Base-by-base conservation (phyloP, 2,888 invertebrate species). In the Tiliacea aurago region DNA sequence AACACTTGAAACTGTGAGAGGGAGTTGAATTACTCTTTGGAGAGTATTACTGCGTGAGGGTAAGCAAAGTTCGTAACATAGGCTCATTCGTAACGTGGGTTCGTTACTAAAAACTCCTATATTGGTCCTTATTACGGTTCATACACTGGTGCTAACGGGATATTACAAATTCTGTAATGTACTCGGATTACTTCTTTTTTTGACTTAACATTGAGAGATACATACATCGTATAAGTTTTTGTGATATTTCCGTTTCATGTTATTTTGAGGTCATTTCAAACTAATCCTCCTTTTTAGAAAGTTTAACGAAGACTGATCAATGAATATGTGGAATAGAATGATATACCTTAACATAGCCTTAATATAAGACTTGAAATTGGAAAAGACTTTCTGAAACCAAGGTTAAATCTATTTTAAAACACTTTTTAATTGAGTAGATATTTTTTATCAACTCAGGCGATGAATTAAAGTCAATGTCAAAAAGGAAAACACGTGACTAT, bases 11-110 rank as follows among this genome's bases (percentile, higher is more conserved):
- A 63, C 81, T 81, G 75, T 18, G 47, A 1, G 67, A 66, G 51
- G 18, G 51, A 75, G 67, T 80, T 80, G 80, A 59, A 80, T 66
- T 67, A 78, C 81, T 75, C 56, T 77, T 74, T 56, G 43, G 67
- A 66, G 75, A 75, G 67, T 78, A 58, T 80, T 66, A 62, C n/a
- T 75, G 80, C 18, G 59, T 61, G 55, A 74, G 61, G 20, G 59
- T 66, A 47, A 33, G 62, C 18, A 18, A 75, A 75, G 51, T 80
- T 75, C 2, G 67, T 58, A 23, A 58, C 18, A 67, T 66, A 67
- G 47, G 56, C 75, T 62, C n/a, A n/a, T 80, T 75, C 2, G 67
- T 58, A 23, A 58, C 18, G 63, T 66, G 62, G 49, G 23, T 33
- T 66, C 51, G 56, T 62, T 56, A 75, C 74, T 66, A 66, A 77